A percentile compares a stretch with the other conserved stretches of the same genome.
Conservation (phyloP, 2,113 vertebrate genomes). For the Hiodon alosoides region DNA sequence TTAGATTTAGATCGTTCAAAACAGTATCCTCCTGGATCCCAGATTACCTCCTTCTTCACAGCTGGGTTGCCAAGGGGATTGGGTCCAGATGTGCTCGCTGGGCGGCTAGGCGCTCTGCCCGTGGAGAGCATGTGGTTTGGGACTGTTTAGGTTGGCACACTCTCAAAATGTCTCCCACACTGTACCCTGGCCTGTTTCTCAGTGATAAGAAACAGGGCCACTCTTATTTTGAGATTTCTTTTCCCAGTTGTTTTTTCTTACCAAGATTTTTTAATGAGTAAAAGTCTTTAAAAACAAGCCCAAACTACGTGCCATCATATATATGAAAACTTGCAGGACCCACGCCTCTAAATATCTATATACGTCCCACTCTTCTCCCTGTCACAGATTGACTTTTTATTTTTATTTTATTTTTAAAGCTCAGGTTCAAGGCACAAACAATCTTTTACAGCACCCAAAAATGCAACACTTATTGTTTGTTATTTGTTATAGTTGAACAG, state of each 20-base stretch:
- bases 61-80: conserved; percentile 53
- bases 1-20: conserved; percentile 39
- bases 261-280: no score
- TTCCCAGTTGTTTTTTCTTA: neutral
- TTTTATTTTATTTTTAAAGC: no score
- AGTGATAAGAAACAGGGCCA: conserved; percentile 26
- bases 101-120: conserved; percentile 62
- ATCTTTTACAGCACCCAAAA: no score
- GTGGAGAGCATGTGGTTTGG: conserved; percentile 72
- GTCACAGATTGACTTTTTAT: no score
- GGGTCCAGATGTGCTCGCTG: conserved; percentile 73
- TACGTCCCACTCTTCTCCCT: no score
- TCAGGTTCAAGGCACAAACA: no score
- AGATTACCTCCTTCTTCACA: conserved; percentile 34
- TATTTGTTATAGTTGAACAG: no score
- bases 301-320: no score
- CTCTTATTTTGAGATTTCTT: conserved; percentile 24
- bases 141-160: conserved; percentile 68
- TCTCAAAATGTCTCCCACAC: conserved; percentile 66
- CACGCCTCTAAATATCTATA: no score
- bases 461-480: no score
- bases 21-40: conserved; percentile 21
- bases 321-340: no score
- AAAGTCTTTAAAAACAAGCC: no score
- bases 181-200: conserved; percentile 49